Percentiles rank a stretch among this genome's conserved stretches.
Conservation (phyloP, 2,113 vertebrate species). For the Burhinus oedicnemus region DNA sequence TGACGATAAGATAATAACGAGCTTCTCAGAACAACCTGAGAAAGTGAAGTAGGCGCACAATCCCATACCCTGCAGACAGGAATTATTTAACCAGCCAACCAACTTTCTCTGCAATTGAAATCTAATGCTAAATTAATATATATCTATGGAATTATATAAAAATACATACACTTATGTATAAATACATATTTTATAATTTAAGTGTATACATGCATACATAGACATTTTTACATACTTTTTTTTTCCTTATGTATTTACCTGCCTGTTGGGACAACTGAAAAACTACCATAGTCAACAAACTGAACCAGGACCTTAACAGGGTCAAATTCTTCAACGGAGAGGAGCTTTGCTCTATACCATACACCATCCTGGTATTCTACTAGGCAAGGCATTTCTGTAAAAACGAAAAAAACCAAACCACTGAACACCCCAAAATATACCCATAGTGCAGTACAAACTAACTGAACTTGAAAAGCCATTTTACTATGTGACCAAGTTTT, state of each 20-base stretch:
- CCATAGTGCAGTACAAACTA: neutral
- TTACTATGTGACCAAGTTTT: neutral
- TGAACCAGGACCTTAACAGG: slow-evolving; percentile 83
- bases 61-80: no score
- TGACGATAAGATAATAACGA: neutral
- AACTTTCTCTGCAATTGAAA: neutral
- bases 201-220: neutral
- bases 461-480: neutral
- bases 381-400: slow-evolving; percentile 87
- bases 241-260: slow-evolving; percentile 73
- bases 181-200: neutral
- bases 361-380: slow-evolving; percentile 87
- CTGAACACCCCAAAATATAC: neutral
- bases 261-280: slow-evolving; percentile 77
- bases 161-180: fast-evolving
- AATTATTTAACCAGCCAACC: neutral
- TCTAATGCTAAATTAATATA: neutral
- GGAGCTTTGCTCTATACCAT: slow-evolving; percentile 87
- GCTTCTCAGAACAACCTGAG: neutral
- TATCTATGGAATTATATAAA: neutral
- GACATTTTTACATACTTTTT: neutral
- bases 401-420: neutral
- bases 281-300: slow-evolving; percentile 92
- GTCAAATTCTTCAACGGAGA: slow-evolving; percentile 75
- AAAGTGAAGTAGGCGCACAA: neutral